Conservation (phyloP, 2,113 vertebrate species). For the Uropsilus gracilis region DNA sequence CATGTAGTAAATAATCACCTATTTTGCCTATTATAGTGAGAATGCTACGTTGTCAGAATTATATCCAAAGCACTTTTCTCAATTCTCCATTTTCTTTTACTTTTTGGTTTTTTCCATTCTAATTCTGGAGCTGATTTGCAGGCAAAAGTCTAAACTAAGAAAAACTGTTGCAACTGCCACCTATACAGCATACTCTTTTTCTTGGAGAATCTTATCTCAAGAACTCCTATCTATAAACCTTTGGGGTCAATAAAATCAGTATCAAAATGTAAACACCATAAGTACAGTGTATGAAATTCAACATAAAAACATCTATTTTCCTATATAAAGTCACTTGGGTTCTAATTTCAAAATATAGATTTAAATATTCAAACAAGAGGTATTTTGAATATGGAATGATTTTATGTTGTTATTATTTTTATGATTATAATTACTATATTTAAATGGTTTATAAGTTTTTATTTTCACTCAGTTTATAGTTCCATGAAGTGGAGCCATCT, state of each 20-base stretch:
- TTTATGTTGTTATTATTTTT: background rate
- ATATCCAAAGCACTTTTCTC: background rate
- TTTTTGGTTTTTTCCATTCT: background rate
- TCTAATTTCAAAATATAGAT: slow-evolving; percentile 3
- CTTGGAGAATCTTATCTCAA: background rate
- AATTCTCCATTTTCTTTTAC: background rate
- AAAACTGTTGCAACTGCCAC: background rate
- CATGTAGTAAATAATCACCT: background rate
- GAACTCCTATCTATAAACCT: background rate
- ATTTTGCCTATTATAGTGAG: background rate
- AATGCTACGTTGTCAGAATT: slow-evolving; percentile 18
- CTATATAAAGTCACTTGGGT: background rate
- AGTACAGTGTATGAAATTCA: background rate
- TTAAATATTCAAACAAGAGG: slow-evolving; percentile 5
- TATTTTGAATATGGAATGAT: background rate
- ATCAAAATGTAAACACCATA: background rate
- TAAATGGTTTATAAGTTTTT: slow-evolving; percentile 18
- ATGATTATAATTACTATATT: background rate
- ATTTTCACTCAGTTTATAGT: background rate
- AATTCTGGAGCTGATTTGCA: background rate
- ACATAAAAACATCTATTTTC: background rate
- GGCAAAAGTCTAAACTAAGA: background rate
- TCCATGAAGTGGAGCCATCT: background rate
- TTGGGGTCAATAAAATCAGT: background rate
- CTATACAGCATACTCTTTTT: background rate